Percentiles rank a stretch among this genome's conserved stretches.
phyloP scores from a whole-genome alignment of 2,888 invertebrate genomes.

The Aelia acuminata region DNA sequence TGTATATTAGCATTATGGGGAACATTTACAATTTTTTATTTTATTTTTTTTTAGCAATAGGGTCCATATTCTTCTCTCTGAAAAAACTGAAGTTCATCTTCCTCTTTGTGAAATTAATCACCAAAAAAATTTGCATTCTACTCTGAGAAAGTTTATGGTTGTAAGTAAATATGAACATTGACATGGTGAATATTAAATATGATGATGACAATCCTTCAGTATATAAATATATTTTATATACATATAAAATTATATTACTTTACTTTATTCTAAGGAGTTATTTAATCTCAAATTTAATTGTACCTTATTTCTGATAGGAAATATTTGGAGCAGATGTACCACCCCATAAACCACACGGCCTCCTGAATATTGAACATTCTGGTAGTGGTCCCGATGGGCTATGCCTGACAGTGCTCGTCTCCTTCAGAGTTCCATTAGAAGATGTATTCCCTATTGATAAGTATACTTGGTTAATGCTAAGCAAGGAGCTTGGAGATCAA shows the following conservation, averaged over 20 bases:
- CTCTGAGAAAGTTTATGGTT: constrained; percentile 89
- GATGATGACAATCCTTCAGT: no score
- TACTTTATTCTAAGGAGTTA: no score
- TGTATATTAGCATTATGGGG: no score
- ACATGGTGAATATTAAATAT: no score
- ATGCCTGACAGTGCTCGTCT: constrained; percentile 85
- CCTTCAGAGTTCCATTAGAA: constrained; percentile 87
- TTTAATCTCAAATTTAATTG: constrained; percentile 13
- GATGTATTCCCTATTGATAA: constrained; percentile 89
- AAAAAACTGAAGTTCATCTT: constrained; percentile 86
- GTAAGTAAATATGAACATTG: constrained; percentile 69
- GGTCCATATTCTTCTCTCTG: constrained; percentile 87
- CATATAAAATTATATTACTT: no score
- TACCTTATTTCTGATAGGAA: constrained; percentile 72
- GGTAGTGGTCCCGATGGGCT: constrained; percentile 78
- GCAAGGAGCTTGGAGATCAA: constrained; percentile 78
- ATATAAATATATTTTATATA: no score
- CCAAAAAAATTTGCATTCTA: constrained; percentile 86
- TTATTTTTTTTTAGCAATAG: constrained; percentile 74
- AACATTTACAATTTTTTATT: no score
- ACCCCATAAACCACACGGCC: constrained; percentile 85
- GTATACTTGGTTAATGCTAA: constrained; percentile 90
- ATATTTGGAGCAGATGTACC: constrained; percentile 90
- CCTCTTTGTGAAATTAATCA: constrained; percentile 92
- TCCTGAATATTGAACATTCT: constrained; percentile 82